These are phyloP conservation scores for Lucilia cuprina DNA, from an alignment of 1,140 invertebrate genomes.

Conservation along the genomic window DNA sequence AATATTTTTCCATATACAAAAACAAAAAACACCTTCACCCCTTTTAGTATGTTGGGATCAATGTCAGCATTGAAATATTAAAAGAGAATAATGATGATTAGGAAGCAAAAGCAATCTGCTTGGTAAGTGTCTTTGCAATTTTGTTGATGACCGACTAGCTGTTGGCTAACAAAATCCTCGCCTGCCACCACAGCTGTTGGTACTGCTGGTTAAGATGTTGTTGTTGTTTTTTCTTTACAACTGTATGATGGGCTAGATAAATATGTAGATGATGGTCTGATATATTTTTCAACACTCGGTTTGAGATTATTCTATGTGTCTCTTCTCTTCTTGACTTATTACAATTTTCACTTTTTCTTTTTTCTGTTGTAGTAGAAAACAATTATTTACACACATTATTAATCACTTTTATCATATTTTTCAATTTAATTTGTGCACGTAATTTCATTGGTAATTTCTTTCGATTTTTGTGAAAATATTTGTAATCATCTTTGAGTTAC, in stretches of 20 bases:
- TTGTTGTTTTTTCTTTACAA: too few relatives aligned
- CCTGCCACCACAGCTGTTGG: too few relatives aligned
- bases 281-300: background rate
- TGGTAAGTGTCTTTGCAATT: background rate
- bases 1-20: background rate
- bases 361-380: background rate
- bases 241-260: too few relatives aligned
- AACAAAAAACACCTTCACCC: background rate
- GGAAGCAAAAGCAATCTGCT: background rate
- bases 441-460: conserved; percentile 4
- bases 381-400: background rate
- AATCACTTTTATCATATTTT: background rate
- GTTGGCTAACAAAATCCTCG: background rate
- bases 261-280: background rate
- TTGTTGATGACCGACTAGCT: background rate
- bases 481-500: conserved; percentile 35
- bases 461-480: background rate
- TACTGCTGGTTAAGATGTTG: too few relatives aligned
- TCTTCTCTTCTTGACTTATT: background rate
- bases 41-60: background rate
- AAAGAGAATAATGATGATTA: too few relatives aligned
- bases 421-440: background rate
- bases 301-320: background rate
- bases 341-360: background rate
- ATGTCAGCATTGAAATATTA: background rate